Base-by-base conservation (phyloP, 2,797 vertebrate genomes). In the Holocentrus rufus region DNA sequence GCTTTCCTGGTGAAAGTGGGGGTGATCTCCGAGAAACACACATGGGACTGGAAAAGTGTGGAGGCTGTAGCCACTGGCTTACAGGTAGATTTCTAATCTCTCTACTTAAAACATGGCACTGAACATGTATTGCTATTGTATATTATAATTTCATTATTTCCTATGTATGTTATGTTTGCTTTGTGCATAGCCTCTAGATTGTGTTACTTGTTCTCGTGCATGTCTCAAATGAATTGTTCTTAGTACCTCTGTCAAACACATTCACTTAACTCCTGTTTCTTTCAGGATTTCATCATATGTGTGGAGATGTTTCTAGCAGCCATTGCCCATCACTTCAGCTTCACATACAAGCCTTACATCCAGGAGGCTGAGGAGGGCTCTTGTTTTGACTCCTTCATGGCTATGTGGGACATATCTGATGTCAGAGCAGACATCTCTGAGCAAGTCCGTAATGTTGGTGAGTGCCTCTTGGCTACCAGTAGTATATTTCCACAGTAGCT, bases 401-500 rank as follows among this genome's bases (percentile, higher is more conserved):
- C 97, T 13, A 99, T 99, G 97, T 99, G 97, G 98, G 98, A 99
- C 89, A 92, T 99, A 80, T 99, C 98, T 20, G 98, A 99, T 67
- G 93, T 99, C 83, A 93, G 96, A 85, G 97, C 97, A 53, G 97
- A 99, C 82, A 97, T 99, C 89, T 96, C 97, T 0, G 97, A 99
- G 87, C 98, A 99, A 94, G 97, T 99, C 79, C 96, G 97, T 80
- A 97, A 98, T 77, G 97, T 99, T 46, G 97, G 97, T 99, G 90
- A 94, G 98, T 95, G 39, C 10, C 23, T 44, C n/a, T 22, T 6
- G 23, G 7, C 11, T 4, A 8, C 15, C 30, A 2, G 5, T 31
- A 36, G 11, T 61, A 23, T 36, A 1, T 50, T 27, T 18, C 1
- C 14, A 31, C 31, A 14, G n/a, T 15, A 27, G 5, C 47, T 17